phyloP scores from a whole-genome alignment of 2,113 vertebrate genomes.

The zebrafish (Danio rerio) region DNA sequence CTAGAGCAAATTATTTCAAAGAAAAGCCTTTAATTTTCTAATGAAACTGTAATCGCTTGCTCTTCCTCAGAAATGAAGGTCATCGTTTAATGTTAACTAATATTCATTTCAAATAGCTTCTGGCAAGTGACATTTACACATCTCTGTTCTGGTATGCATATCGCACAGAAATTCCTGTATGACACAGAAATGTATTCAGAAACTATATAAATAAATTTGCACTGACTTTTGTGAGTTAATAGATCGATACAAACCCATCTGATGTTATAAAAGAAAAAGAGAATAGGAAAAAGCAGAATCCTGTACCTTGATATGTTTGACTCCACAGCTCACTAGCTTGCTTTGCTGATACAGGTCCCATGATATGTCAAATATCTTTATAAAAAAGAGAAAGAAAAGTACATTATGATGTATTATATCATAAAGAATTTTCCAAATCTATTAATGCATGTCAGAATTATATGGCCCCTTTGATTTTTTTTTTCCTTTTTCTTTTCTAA shows the following conservation, averaged over 20 bases:
- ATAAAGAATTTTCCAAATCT: not conserved
- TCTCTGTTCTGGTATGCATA: not conserved
- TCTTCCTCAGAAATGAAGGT: not conserved
- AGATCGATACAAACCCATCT: not conserved
- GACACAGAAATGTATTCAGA: not conserved
- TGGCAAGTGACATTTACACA: not conserved
- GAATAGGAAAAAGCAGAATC: not conserved
- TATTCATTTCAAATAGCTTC: not conserved
- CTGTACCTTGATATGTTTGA: constrained; percentile 91
- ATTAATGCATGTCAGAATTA: not conserved
- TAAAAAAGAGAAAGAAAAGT: constrained; percentile 46
- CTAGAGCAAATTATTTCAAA: not conserved
- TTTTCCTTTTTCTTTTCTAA: too few relatives aligned
- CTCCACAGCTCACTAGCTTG: constrained; percentile 89
- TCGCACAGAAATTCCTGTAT: not conserved
- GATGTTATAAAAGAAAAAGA: not conserved
- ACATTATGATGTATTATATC: not conserved
- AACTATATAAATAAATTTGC: not conserved
- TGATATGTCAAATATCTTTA: constrained; percentile 91
- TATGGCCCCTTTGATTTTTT: too few relatives aligned
- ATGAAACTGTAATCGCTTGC: not conserved
- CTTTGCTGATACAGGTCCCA: constrained; percentile 91
- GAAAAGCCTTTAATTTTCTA: not conserved
- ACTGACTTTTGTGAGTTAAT: not conserved
- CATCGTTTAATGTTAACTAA: not conserved